Evolutionary conservation across 2,113 vertebrate genomes (phyloP).

Genomic region (Sciurus niger): DNA sequence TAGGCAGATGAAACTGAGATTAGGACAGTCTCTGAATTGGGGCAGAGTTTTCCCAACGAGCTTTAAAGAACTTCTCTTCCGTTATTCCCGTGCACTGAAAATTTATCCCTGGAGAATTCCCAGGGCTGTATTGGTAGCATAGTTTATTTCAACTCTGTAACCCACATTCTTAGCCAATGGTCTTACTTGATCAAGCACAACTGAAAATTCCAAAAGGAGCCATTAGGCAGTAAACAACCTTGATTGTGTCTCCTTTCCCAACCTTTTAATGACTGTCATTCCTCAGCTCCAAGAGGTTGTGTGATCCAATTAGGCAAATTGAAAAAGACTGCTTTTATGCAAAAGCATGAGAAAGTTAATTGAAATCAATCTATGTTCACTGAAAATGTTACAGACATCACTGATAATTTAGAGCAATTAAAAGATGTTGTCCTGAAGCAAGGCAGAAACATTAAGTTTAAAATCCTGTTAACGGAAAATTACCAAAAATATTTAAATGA

Average conservation of each 20-base stretch:
- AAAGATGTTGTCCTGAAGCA: conserved; percentile 88
- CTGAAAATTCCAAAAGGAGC: conserved; percentile 70
- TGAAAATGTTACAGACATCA: conserved; percentile 86
- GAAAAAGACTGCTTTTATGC: conserved; percentile 87
- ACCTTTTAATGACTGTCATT: conserved; percentile 84
- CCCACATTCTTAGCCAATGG: background rate
- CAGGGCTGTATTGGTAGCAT: fast-evolving
- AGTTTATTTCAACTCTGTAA: background rate
- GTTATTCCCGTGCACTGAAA: background rate
- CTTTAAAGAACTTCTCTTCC: background rate
- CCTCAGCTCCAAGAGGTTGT: conserved; percentile 82
- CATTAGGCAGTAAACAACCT: conserved; percentile 77
- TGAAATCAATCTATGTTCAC: conserved; percentile 89
- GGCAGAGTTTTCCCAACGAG: background rate
- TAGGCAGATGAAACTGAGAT: background rate
- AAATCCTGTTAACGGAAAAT: conserved; percentile 86
- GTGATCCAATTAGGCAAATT: conserved; percentile 88
- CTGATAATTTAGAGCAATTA: conserved; percentile 89
- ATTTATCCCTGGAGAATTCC: background rate
- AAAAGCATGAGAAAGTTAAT: conserved; percentile 88
- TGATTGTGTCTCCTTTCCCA: conserved; percentile 63
- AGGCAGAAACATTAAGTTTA: conserved; percentile 84
- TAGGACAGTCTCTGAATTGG: background rate
- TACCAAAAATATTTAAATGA: conserved; percentile 84
- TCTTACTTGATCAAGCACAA: conserved; percentile 52